Base-by-base conservation (phyloP, 2,113 vertebrate species). In the Corythaixoides concolor region DNA sequence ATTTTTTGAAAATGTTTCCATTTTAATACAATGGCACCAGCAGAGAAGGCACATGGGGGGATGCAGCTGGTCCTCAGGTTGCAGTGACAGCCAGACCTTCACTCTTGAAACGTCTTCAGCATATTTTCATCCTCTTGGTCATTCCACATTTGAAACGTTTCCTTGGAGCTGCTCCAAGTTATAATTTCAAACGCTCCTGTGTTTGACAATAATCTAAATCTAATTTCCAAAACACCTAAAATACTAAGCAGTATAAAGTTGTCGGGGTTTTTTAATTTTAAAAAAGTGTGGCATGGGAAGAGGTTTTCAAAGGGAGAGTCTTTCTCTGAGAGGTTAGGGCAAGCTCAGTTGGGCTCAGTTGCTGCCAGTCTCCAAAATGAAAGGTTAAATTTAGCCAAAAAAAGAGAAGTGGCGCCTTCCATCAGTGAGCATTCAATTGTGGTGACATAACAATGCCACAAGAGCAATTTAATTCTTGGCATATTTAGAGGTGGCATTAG, bases 381-480 rank as follows among this genome's bases (percentile, higher is more conserved):
- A 93, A 88, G 75, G 88, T 96, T 97, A 95, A 92, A 78, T 89
- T 91, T 76, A 66, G 64, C 96, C 96, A 95, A 88, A 84, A 84
- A 74, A 26, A 8, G 62, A 64, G 68, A 95, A 86, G 35, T 5
- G 6, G 49, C 69, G 69, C 41, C 89, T 95, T 95, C 95, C 63
- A 88, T 94, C 96, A 94, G 93, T 33, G 63, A 90, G 79, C 91
- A 73, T 82, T 95, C 87, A 58, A 86, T 60, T 77, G 92, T 82
- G n/a, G 95, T 89, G 87, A 95, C 95, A 96, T 80, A 96, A 97
- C 97, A 97, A 93, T 82, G 95, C 95, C 97, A 97, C 95, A 72
- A 64, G 96, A 97, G 94, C 86, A 89, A 97, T 98, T 98, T 92
- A 70, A 80, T 96, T 95, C 95, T 70, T 98, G 98, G 97, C 98